Conservation (phyloP, 2,888 invertebrate species). For the Parnassius smintheus region DNA sequence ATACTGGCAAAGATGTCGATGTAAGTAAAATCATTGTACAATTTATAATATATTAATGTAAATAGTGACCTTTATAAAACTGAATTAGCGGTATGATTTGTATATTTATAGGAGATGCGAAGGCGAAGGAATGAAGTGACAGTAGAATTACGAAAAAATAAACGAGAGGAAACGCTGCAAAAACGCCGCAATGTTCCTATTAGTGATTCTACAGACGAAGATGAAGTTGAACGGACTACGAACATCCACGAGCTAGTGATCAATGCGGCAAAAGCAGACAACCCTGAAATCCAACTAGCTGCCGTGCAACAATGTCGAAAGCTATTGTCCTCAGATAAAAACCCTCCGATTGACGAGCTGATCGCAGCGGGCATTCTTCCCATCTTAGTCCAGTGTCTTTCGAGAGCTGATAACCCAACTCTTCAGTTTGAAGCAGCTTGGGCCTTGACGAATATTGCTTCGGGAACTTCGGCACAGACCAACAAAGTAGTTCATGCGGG, state of each 20-base stretch:
- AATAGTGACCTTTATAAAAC: conserved; percentile 1
- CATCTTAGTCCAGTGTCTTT: conserved; percentile 94
- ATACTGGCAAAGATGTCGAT: conserved; percentile 99
- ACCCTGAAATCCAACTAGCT: conserved; percentile 90
- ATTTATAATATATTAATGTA: neutral
- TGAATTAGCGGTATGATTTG: conserved; percentile 26
- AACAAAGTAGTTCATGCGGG: conserved; percentile 94
- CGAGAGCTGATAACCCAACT: conserved; percentile 91
- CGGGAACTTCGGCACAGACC: conserved; percentile 96
- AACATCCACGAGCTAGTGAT: conserved; percentile 91
- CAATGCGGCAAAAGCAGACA: conserved; percentile 90
- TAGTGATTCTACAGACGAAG: conserved; percentile 90
- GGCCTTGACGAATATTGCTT: conserved; percentile 98
- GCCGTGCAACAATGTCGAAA: conserved; percentile 98
- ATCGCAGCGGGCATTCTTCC: conserved; percentile 97
- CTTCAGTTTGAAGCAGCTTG: conserved; percentile 98
- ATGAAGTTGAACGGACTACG: conserved; percentile 87
- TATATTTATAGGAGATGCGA: conserved; percentile 92
- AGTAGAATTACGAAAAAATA: conserved; percentile 98
- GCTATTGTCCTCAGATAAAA: conserved; percentile 97
- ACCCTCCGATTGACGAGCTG: conserved; percentile 98
- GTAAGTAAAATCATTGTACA: conserved; percentile 83
- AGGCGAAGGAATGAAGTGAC: conserved; percentile 97
- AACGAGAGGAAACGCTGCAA: conserved; percentile 97
- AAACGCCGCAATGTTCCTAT: conserved; percentile 97